A percentile compares a stretch with the other conserved stretches of the same genome.
Evolutionary conservation across 2,888 invertebrate species (phyloP).

Genomic region (Deilephila elpenor): DNA sequence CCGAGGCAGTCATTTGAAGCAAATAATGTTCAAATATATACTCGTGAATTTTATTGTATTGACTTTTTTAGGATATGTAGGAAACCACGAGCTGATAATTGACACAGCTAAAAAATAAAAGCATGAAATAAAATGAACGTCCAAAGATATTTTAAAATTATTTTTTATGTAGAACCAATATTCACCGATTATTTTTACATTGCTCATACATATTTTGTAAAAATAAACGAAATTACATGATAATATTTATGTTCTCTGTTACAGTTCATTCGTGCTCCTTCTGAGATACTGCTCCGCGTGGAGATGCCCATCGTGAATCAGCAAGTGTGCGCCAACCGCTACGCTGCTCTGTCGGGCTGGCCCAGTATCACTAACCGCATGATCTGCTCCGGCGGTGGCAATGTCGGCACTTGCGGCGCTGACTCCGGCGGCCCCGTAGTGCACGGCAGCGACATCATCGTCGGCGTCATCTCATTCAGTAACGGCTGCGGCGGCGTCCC

Average conservation of each 20-base stretch:
- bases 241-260: neutral
- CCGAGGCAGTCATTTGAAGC: no score
- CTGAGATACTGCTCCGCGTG: neutral
- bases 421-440: conserved; percentile 81
- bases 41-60: no score
- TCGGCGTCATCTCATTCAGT: conserved; percentile 80
- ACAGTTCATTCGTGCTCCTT: neutral
- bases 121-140: no score
- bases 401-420: conserved; percentile 71
- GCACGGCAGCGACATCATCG: conserved; percentile 59
- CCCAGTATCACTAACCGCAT: conserved; percentile 53
- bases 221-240: no score
- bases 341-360: neutral
- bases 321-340: neutral
- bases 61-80: no score
- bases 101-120: no score
- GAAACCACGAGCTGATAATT: no score
- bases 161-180: no score
- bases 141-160: no score
- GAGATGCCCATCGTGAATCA: neutral
- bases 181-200: no score
- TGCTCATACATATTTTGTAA: no score
- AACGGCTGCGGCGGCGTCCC: conserved; percentile 75
- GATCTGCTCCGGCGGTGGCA: conserved; percentile 67
- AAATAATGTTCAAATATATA: no score